Conservation (phyloP, 2,888 invertebrate species). For the Cylindroiulus punctatus region DNA sequence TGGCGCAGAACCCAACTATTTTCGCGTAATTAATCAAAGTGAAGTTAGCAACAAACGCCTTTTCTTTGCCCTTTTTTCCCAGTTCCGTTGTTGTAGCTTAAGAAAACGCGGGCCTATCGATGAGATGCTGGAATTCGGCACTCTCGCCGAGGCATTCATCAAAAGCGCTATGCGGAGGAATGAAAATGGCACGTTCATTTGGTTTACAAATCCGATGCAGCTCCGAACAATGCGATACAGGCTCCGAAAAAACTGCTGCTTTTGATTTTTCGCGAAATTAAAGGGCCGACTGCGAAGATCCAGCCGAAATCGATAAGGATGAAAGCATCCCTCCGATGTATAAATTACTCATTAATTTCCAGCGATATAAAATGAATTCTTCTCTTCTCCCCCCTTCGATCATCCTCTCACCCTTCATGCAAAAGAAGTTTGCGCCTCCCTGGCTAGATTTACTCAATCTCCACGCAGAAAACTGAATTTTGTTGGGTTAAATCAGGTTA, state of each 20-base stretch:
- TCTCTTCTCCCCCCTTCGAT: background rate
- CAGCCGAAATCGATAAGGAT: background rate
- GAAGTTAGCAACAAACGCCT: background rate
- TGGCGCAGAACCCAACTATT: background rate
- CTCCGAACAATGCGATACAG: background rate
- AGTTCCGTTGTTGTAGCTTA: background rate
- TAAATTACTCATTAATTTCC: background rate
- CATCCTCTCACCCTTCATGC: background rate
- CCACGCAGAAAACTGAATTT: no score
- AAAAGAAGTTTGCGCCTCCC: no score
- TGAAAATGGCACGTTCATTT: conserved; percentile 1
- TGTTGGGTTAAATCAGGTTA: no score
- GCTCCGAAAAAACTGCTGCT: background rate
- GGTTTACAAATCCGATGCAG: background rate
- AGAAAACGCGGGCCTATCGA: background rate
- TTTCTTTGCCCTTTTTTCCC: background rate
- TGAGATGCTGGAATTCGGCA: background rate
- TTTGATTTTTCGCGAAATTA: background rate
- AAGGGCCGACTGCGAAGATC: background rate
- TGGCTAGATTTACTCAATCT: no score
- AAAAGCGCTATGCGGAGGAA: background rate
- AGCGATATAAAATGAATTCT: background rate
- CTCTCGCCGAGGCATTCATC: background rate
- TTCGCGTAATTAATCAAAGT: conserved; percentile 1
- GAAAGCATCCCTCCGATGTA: background rate